phyloP scores from a whole-genome alignment of 1,140 invertebrate genomes.

The Euwallacea fornicatus region DNA sequence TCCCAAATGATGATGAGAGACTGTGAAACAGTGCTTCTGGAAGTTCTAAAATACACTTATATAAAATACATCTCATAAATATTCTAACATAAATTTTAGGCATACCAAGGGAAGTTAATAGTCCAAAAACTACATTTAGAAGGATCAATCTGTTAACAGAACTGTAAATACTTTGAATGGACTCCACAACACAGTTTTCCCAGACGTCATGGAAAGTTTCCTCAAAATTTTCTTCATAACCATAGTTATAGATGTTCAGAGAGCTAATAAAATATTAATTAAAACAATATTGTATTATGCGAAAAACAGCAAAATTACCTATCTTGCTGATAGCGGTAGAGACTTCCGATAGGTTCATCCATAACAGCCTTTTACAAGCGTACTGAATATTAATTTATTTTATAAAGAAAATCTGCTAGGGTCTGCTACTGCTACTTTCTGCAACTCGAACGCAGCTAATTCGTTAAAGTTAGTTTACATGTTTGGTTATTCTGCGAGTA shows the following conservation, averaged over 20 bases:
- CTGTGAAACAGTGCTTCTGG: conserved; percentile 39
- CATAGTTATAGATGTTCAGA: conserved; percentile 2
- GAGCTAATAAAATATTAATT: conserved; percentile 10
- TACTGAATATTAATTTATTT: too few relatives aligned
- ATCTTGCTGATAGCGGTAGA: neutral
- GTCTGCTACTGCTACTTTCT: too few relatives aligned
- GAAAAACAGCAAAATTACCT: neutral
- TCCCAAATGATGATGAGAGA: conserved; percentile 37
- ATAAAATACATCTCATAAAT: neutral
- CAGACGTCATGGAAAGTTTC: conserved; percentile 42
- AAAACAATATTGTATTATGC: neutral
- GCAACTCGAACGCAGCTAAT: too few relatives aligned
- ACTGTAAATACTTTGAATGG: conserved; percentile 39
- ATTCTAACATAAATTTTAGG: neutral
- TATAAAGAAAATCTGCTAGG: too few relatives aligned
- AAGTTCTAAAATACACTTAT: conserved; percentile 23
- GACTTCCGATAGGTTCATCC: too few relatives aligned
- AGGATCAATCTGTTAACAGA: conserved; percentile 34
- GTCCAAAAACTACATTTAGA: conserved; percentile 41
- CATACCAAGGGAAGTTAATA: conserved; percentile 36
- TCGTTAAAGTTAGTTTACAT: too few relatives aligned
- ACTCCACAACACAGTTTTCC: conserved; percentile 42
- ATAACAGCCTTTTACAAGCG: too few relatives aligned
- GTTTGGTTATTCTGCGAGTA: too few relatives aligned
- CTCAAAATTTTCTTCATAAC: conserved; percentile 27